A percentile compares a stretch with the other conserved stretches of the same genome.
Evolutionary conservation across 2,113 vertebrate species (phyloP).

Genomic region (Crotalus viridis): DNA sequence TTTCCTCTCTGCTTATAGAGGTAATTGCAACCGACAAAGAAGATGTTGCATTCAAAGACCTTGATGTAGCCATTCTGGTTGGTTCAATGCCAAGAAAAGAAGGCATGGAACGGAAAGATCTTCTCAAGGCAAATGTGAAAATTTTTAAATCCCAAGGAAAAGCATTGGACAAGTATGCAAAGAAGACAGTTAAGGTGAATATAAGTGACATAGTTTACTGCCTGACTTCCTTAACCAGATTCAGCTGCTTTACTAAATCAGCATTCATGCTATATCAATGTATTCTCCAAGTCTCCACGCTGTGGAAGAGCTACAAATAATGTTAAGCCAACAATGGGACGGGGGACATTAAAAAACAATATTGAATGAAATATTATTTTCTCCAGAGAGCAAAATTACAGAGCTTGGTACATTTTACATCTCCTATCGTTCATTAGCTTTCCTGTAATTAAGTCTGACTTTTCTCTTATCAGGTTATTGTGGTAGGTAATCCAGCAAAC

Average conservation of each 20-base stretch:
- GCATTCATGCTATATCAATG: not conserved
- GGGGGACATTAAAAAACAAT: not conserved
- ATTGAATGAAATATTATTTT: not conserved
- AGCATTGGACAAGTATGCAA: slow-evolving; percentile 91
- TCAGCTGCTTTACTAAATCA: not conserved
- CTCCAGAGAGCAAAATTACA: not conserved
- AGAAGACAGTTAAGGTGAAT: slow-evolving; percentile 95
- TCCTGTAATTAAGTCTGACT: not conserved
- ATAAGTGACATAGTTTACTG: not conserved
- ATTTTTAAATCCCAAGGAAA: slow-evolving; percentile 96
- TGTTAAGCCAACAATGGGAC: not conserved
- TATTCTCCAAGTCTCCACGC: not conserved
- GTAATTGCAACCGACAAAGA: slow-evolving; percentile 94
- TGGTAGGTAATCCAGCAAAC: slow-evolving; percentile 96
- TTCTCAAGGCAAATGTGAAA: slow-evolving; percentile 94
- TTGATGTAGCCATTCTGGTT: slow-evolving; percentile 91
- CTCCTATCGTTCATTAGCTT: not conserved
- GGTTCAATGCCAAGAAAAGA: slow-evolving; percentile 97
- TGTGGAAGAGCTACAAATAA: not conserved
- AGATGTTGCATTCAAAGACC: slow-evolving; percentile 92
- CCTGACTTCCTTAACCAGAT: not conserved
- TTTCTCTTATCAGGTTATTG: slow-evolving; percentile 78
- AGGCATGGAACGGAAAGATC: slow-evolving; percentile 97
- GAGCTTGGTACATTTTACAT: not conserved
- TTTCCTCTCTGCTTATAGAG: slow-evolving; percentile 69